Percentiles rank a stretch among this genome's conserved stretches.
These are phyloP conservation scores for Penaeus japonicus DNA, from an alignment of 1,140 invertebrate species.

Conservation along the genomic window DNA sequence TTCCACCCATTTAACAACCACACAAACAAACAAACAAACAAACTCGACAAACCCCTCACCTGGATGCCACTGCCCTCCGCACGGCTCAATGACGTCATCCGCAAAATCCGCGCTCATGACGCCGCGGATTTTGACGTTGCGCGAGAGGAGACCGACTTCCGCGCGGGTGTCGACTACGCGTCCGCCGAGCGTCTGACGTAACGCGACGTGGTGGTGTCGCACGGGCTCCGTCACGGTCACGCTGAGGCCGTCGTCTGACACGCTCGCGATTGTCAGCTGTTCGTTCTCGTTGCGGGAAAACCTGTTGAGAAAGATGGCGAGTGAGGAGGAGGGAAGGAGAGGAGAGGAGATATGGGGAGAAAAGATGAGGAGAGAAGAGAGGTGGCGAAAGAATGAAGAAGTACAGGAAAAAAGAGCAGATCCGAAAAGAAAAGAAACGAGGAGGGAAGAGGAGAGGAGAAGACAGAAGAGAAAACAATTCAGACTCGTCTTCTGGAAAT, in stretches of 20 bases:
- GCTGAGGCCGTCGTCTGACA: constrained; percentile 25
- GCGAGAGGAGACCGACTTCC: constrained; percentile 40
- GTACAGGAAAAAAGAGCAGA: too few species aligned
- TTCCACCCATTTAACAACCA: too few species aligned
- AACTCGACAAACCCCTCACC: background rate
- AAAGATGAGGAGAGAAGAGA: too few species aligned
- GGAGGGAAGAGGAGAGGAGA: too few species aligned
- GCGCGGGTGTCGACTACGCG: constrained; percentile 27
- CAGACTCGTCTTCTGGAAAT: too few species aligned
- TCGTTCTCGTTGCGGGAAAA: constrained; percentile 22
- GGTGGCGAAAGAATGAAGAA: too few species aligned
- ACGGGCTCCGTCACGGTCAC: constrained; percentile 30
- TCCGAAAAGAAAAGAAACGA: too few species aligned
- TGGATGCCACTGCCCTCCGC: constrained; percentile 14
- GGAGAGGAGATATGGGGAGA: too few species aligned
- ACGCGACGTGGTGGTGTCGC: constrained; percentile 22
- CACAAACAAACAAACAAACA: too few species aligned
- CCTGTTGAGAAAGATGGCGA: background rate
- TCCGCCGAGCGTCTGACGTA: constrained; percentile 35
- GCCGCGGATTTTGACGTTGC: constrained; percentile 47
- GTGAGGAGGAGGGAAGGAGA: too few species aligned
- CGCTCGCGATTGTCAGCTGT: constrained; percentile 7
- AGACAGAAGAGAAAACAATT: too few species aligned
- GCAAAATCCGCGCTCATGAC: constrained; percentile 26
- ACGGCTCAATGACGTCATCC: background rate